These are phyloP conservation scores for Scomberomorus guttatus DNA, from an alignment of 2,797 vertebrate species.

Conservation along the genomic window DNA sequence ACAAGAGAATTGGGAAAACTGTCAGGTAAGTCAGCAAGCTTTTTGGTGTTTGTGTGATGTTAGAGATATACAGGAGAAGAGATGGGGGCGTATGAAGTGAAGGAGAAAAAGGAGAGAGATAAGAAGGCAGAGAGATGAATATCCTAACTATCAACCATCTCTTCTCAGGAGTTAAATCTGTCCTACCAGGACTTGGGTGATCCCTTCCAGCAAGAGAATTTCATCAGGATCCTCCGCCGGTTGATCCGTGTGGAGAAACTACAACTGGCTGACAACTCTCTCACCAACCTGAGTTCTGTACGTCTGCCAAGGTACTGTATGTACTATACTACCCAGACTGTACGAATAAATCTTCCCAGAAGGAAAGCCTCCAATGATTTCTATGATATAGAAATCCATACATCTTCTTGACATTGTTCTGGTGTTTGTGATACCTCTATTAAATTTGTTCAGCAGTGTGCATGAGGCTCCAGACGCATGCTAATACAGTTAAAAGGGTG, in stretches of 20 bases:
- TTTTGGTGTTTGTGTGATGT: not conserved
- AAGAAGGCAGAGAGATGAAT: not conserved
- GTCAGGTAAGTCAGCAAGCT: slow-evolving; percentile 83
- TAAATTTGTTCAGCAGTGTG: too few species aligned
- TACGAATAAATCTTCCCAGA: not conserved
- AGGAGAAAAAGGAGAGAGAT: not conserved
- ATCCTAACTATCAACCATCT: slow-evolving; percentile 14
- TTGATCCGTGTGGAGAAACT: slow-evolving; percentile 93
- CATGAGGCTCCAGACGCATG: too few species aligned
- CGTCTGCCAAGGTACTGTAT: slow-evolving; percentile 91
- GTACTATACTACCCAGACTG: too few species aligned
- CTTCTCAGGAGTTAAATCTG: slow-evolving; percentile 91
- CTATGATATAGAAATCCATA: too few species aligned
- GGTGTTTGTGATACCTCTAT: not conserved
- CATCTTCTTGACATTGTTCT: not conserved
- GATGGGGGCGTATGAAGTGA: not conserved
- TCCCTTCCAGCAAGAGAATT: slow-evolving; percentile 91
- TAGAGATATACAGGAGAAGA: not conserved
- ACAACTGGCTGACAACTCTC: slow-evolving; percentile 92
- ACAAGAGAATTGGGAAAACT: slow-evolving; percentile 97
- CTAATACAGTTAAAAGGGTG: too few species aligned
- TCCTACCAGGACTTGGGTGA: slow-evolving; percentile 96
- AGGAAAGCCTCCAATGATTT: too few species aligned
- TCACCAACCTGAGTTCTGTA: slow-evolving; percentile 92
- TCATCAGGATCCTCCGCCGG: slow-evolving; percentile 90